Evolutionary conservation across 1,140 invertebrate species (phyloP), one percentile per base, ranked within the genome.

Genomic region (Polypedilum pembai): DNA sequence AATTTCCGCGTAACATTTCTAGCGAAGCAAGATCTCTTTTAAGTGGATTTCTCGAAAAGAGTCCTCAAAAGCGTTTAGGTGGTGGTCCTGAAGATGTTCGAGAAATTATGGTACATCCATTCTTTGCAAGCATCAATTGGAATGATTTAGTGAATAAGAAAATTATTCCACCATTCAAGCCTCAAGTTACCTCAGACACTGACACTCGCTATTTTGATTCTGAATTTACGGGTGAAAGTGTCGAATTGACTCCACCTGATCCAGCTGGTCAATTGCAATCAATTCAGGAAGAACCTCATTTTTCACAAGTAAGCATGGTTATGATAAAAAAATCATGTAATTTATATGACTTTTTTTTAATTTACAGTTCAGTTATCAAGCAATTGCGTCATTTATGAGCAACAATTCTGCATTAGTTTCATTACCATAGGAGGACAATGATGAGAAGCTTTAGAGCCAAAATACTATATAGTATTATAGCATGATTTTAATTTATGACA

Each of bases 161-260:
- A 85, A 69, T 69, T 69, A 18, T 21, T 21, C 93, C 93, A 76
- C 96, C 96, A 24, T 99, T 98, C 84, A 96, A 96, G 84, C 96
- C 96, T 76, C 92, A 95, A 84, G 95, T 99, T 72, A 92, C 90
- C 73, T 95, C 92, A 17, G 96, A 98, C 79, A 98, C 93, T 41
- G 97, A 99, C 84, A 99, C 96, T 40, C 88, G 95, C 77, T 97
- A 98, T 85, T 99, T 99, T 85, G 96, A 99, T 84, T 91, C 92
- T 75, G 95, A 98, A 85, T 99, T 99, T 84, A 99, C 97, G n/a
- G 94, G 95, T 74, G 96, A 98, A 83, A 91, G 92, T 78, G 96
- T 98, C 8, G 93, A 97, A 84, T 83, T 99, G 73, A 98, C 97
- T 75, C 96, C 96, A 65, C 96, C 96, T 40, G 93, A 95, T 80